Evolutionary conservation across 2,888 invertebrate genomes (phyloP).

Genomic region (Caenorhabditis sinica): DNA sequence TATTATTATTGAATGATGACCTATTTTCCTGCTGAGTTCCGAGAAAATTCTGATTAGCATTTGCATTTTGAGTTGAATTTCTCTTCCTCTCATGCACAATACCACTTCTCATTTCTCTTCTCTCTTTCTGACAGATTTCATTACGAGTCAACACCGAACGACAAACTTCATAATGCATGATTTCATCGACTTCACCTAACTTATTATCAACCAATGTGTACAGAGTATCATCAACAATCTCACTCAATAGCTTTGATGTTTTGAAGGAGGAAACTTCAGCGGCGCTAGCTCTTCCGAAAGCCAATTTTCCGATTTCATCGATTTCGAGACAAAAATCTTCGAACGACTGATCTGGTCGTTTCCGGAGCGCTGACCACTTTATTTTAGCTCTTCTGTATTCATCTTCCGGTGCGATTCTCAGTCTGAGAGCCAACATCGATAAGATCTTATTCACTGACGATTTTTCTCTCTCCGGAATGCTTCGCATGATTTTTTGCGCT

Average conservation of each 20-base stretch:
- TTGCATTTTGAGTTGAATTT: no score
- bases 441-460: not conserved
- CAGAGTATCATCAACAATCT: not conserved
- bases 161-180: not conserved
- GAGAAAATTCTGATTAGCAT: no score
- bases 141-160: not conserved
- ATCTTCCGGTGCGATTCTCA: not conserved
- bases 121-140: not conserved
- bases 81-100: no score
- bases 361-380: not conserved
- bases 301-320: not conserved
- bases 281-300: not conserved
- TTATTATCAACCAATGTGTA: not conserved
- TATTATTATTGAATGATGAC: no score
- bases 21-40: no score
- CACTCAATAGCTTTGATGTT: not conserved
- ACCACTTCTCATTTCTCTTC: not conserved
- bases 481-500: not conserved
- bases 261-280: not conserved
- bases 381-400: not conserved
- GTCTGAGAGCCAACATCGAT: not conserved
- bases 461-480: not conserved
- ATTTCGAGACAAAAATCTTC: not conserved
- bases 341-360: not conserved
- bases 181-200: not conserved